Conservation (phyloP, 2,113 vertebrate species). For the Mastomys natalensis region DNA sequence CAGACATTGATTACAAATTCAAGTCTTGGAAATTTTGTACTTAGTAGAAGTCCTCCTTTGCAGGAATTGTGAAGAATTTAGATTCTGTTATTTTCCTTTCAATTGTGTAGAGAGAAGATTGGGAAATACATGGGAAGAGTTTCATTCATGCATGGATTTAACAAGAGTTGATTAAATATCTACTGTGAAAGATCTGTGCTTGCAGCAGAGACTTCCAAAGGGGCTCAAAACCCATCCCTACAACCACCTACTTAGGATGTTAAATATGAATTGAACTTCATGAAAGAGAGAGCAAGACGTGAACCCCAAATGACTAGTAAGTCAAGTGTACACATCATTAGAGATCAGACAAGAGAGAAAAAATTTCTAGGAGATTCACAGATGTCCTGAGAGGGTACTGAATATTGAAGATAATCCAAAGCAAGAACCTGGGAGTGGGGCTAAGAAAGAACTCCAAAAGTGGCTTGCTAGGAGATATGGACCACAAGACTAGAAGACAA, state of each 20-base stretch:
- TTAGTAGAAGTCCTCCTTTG: slow-evolving; percentile 52
- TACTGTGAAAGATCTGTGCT: background rate
- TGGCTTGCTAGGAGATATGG: background rate
- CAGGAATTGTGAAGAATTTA: slow-evolving; percentile 37
- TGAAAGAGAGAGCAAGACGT: background rate
- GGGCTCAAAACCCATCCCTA: background rate
- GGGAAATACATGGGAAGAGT: background rate
- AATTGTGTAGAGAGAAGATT: background rate
- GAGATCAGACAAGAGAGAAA: background rate
- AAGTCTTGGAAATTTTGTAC: slow-evolving; percentile 34
- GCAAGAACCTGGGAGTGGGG: background rate
- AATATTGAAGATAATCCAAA: background rate
- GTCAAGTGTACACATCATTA: background rate
- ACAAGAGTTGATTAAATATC: background rate
- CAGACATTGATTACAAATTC: slow-evolving; percentile 33
- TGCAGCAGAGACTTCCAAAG: background rate
- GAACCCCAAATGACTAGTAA: background rate
- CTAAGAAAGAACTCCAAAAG: background rate
- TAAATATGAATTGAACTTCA: background rate
- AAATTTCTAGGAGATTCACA: background rate
- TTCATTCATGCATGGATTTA: background rate
- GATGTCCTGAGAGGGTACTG: background rate
- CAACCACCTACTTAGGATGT: background rate
- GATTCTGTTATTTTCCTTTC: background rate
- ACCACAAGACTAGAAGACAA: background rate